Conservation (phyloP, 2,888 invertebrate genomes). For the Calameuta idolon region DNA sequence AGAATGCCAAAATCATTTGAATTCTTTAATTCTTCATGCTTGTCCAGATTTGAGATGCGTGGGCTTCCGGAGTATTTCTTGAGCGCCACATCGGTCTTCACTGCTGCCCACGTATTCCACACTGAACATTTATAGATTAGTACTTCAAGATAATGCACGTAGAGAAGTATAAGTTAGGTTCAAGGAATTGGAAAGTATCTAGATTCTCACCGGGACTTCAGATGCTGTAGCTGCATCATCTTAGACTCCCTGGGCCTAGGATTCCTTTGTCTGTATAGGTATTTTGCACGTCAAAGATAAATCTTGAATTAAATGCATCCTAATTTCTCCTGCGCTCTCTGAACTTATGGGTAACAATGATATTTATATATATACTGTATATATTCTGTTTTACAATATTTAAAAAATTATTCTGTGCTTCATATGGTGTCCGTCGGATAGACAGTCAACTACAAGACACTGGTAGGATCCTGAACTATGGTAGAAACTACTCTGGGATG, state of each 20-base stretch:
- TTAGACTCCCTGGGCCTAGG: background rate
- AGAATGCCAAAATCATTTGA: conserved; percentile 20
- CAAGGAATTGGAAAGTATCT: conserved; percentile 2
- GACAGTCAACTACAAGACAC: background rate
- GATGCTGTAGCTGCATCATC: background rate
- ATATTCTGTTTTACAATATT: background rate
- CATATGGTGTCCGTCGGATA: background rate
- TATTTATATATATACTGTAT: background rate
- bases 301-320: background rate
- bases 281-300: background rate
- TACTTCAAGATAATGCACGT: conserved; percentile 35
- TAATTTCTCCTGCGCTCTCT: background rate
- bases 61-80: conserved; percentile 41
- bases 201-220: background rate
- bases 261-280: background rate
- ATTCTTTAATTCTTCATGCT: conserved; percentile 38
- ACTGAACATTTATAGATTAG: conserved; percentile 42
- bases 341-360: background rate
- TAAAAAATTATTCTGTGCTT: background rate
- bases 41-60: conserved; percentile 34
- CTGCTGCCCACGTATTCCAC: conserved; percentile 36
- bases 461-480: conserved; percentile 27
- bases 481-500: conserved; percentile 47
- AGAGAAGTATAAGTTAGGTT: background rate
- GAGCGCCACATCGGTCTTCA: conserved; percentile 35